Conservation (phyloP, 2,113 vertebrate species). For the Tetraodon nigroviridis region DNA sequence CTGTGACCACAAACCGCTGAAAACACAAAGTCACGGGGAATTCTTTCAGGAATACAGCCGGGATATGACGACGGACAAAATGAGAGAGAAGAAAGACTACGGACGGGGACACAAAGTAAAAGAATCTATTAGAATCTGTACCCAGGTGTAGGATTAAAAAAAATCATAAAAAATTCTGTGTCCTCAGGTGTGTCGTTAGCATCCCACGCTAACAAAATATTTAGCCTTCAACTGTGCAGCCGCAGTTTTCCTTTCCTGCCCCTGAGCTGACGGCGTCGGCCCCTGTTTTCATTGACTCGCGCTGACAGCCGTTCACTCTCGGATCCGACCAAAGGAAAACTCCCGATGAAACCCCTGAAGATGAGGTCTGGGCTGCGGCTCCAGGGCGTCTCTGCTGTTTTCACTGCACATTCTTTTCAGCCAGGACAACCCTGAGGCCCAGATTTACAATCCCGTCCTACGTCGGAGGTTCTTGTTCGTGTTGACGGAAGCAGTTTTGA, state of each 20-base stretch:
- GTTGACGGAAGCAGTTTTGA: neutral
- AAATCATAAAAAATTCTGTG: conserved; percentile 1
- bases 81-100: neutral
- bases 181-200: conserved; percentile 35
- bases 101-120: conserved; percentile 17
- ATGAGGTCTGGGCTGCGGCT: conserved; percentile 22
- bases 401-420: conserved; percentile 42
- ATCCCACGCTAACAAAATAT: conserved; percentile 43
- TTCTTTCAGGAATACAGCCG: conserved; percentile 11
- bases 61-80: conserved; percentile 14
- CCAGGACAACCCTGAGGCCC: conserved; percentile 10
- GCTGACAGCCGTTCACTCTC: conserved; percentile 26
- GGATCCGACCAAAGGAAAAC: conserved; percentile 29
- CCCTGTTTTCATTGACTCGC: conserved; percentile 28
- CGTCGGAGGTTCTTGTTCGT: neutral
- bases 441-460: neutral
- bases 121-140: neutral
- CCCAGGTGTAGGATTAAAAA: conserved; percentile 5
- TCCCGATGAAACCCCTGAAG: conserved; percentile 19
- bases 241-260: conserved; percentile 20
- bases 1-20: conserved; percentile 34
- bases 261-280: conserved; percentile 20
- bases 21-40: conserved; percentile 32
- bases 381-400: conserved; percentile 25
- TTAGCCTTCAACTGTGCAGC: conserved; percentile 36